A percentile compares a stretch with the other conserved stretches of the same genome.
phyloP scores from a whole-genome alignment of 2,888 invertebrate genomes.

The Agrochola circellaris region DNA sequence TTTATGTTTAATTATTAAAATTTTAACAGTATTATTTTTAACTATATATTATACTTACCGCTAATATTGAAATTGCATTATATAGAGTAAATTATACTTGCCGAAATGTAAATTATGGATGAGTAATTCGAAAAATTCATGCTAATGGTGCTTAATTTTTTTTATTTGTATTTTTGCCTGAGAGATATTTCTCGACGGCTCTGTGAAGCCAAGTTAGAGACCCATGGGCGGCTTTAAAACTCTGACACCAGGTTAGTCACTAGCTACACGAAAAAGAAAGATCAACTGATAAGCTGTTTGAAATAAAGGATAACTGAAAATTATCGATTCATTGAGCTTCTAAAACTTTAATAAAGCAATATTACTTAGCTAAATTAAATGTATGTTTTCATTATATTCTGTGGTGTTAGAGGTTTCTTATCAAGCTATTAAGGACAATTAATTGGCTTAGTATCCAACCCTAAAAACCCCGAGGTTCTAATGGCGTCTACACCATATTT shows the following conservation, averaged over 20 bases:
- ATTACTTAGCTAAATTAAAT: too few relatives aligned
- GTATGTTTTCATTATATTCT: too few relatives aligned
- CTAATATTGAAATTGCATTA: slow-evolving; percentile 92
- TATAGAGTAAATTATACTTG: slow-evolving; percentile 92
- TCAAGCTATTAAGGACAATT: not conserved
- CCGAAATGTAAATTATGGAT: slow-evolving; percentile 93
- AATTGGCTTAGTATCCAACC: not conserved
- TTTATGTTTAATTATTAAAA: slow-evolving; percentile 92
- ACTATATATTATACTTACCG: slow-evolving; percentile 92
- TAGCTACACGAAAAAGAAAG: too few relatives aligned
- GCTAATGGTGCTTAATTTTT: slow-evolving; percentile 94
- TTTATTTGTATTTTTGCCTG: slow-evolving; percentile 91
- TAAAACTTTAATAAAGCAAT: not conserved
- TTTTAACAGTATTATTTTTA: slow-evolving; percentile 92
- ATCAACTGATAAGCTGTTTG: too few relatives aligned
- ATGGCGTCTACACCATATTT: too few relatives aligned
- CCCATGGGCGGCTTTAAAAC: too few relatives aligned
- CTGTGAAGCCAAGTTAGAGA: too few relatives aligned
- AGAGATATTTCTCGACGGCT: too few relatives aligned
- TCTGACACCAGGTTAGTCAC: too few relatives aligned
- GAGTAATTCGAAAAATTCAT: slow-evolving; percentile 92
- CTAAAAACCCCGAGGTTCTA: not conserved
- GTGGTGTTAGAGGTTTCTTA: not conserved
- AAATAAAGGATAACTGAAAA: not conserved
- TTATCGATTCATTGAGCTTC: not conserved